A percentile compares a stretch with the other conserved stretches of the same genome.
Conservation (phyloP, 1,140 invertebrate species). For the Andrena cerasifolii region DNA sequence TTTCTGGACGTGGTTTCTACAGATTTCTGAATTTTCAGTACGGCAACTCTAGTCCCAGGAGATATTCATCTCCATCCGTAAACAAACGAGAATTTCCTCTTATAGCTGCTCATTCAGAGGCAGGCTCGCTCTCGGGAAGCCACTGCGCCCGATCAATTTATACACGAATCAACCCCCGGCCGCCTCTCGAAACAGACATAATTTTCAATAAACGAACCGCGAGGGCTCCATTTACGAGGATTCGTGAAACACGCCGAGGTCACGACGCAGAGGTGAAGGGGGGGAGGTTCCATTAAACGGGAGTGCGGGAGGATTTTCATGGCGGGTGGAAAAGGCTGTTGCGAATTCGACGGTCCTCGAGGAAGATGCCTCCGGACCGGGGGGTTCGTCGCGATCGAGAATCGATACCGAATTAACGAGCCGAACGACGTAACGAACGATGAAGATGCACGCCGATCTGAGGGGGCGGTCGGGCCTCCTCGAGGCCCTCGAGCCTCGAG, state of each 20-base stretch:
- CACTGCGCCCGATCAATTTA: too few relatives aligned
- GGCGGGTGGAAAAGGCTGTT: slow-evolving; percentile 44
- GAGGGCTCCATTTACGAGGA: background rate
- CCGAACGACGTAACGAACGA: slow-evolving; percentile 41
- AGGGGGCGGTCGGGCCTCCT: slow-evolving; percentile 14
- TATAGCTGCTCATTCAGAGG: too few relatives aligned
- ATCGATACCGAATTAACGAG: slow-evolving; percentile 53
- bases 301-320: slow-evolving; percentile 3
- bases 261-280: background rate
- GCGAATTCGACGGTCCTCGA: slow-evolving; percentile 41
- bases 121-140: too few relatives aligned
- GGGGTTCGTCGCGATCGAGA: slow-evolving; percentile 27
- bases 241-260: background rate
- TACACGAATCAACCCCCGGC: too few relatives aligned
- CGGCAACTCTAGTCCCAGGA: too few relatives aligned
- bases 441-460: slow-evolving; percentile 24
- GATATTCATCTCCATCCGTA: too few relatives aligned
- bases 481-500: slow-evolving; percentile 42
- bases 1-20: too few relatives aligned
- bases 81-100: too few relatives aligned
- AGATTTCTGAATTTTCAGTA: too few relatives aligned
- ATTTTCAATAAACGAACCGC: too few relatives aligned
- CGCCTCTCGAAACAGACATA: too few relatives aligned
- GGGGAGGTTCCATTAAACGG: background rate
- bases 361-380: background rate